Conservation (phyloP, 1,140 invertebrate genomes). For the Brachionus paranguensis region DNA sequence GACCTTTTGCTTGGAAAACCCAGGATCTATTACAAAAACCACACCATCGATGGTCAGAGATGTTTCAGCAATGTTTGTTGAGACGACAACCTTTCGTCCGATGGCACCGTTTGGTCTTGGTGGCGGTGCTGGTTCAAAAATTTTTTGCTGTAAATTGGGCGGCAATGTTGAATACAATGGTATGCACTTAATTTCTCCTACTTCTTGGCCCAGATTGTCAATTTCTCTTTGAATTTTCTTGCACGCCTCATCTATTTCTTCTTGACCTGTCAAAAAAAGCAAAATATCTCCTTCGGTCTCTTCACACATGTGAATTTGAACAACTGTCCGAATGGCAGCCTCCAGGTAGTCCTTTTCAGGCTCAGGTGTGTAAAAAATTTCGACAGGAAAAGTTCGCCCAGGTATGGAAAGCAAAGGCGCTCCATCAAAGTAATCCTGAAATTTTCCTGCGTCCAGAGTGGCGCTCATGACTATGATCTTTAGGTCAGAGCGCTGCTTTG, state of each 20-base stretch:
- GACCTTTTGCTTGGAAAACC: conserved; percentile 98
- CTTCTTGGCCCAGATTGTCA: conserved; percentile 89
- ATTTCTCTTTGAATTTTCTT: conserved; percentile 94
- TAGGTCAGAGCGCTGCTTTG: conserved; percentile 82
- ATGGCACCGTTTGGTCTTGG: conserved; percentile 87
- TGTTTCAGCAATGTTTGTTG: conserved; percentile 98
- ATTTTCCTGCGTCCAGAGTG: conserved; percentile 98
- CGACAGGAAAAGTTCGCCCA: conserved; percentile 87
- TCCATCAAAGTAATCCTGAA: conserved; percentile 96
- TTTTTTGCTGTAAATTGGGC: conserved; percentile 91
- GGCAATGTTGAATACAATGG: conserved; percentile 96
- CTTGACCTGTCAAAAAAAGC: conserved; percentile 86
- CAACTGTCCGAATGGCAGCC: conserved; percentile 93
- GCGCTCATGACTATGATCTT: conserved; percentile 99
- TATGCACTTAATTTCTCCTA: conserved; percentile 95
- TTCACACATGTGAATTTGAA: conserved; percentile 99
- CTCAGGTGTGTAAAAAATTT: conserved; percentile 98
- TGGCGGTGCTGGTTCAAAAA: conserved; percentile 86
- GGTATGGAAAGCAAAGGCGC: conserved; percentile 97
- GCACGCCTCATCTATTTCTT: conserved; percentile 99
- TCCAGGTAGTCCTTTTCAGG: conserved; percentile 96
- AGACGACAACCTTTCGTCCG: conserved; percentile 88
- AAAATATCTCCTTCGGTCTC: conserved; percentile 81
- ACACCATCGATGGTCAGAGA: conserved; percentile 98
- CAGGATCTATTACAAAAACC: conserved; percentile 99